phyloP scores from a whole-genome alignment of 2,113 vertebrate species.

The Archocentrus centrarchus region DNA sequence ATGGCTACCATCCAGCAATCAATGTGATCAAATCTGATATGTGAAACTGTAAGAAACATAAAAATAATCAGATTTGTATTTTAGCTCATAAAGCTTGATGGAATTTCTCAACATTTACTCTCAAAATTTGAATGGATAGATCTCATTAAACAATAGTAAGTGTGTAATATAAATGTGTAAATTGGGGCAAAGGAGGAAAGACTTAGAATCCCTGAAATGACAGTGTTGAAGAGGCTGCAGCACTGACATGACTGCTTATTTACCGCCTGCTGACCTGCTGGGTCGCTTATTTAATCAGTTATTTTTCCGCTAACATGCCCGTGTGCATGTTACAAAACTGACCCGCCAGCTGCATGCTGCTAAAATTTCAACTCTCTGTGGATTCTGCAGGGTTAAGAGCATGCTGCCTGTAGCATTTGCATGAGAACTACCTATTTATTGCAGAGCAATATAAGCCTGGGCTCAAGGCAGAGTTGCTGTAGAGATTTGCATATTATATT shows the following conservation, averaged over 20 bases:
- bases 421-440: not conserved
- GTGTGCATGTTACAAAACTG: slow-evolving; percentile 12
- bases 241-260: slow-evolving; percentile 15
- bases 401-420: not conserved
- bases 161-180: not conserved
- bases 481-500: slow-evolving; percentile 60
- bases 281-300: slow-evolving; percentile 37
- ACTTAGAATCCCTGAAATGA: not conserved
- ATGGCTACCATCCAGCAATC: not conserved
- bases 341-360: slow-evolving; percentile 9
- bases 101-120: not conserved
- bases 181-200: not conserved
- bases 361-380: not conserved
- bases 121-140: rapidly evolving
- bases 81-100: not conserved
- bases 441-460: slow-evolving; percentile 5
- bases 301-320: slow-evolving; percentile 30
- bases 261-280: slow-evolving; percentile 40
- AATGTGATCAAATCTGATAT: not conserved
- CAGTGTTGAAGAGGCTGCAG: not conserved
- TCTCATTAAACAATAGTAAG: not conserved
- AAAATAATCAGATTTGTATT: not conserved
- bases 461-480: slow-evolving; percentile 38
- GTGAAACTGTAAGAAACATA: not conserved
- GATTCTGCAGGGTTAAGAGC: not conserved